Evolutionary conservation across 2,113 vertebrate species (phyloP), one percentile per base, ranked within the genome.

Genomic region (Sorex araneus): DNA sequence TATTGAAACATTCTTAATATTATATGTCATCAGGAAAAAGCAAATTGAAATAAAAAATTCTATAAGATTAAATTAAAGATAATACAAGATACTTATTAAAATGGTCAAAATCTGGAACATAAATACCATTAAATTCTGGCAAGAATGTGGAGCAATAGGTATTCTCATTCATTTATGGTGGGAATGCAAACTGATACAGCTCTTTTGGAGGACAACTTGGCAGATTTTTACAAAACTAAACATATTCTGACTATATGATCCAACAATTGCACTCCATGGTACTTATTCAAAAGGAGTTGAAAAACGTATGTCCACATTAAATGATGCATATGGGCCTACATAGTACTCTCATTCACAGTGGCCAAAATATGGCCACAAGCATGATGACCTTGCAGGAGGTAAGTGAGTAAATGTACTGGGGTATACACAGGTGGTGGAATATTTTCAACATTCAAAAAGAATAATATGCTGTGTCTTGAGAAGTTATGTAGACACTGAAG

Each of bases 161-260:
- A 69, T 23, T 73, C 84, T n/a, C 1, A 1, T 18, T 32, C 3
- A 1, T 21, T 40, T 9, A 54, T 64, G 66, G n/a, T 34, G 21
- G 63, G 7, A 36, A 47, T 7, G 8, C 77, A 74, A 25, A 57
- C 34, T 34, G 23, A 16, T 43, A 28, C 11, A 43, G 36, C 21
- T 23, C 76, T 27, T 47, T 2, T 81, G 47, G 34, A 80, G 63
- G 4, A 67, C 40, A 66, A 6, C 25, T 73, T 25, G 82, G 47
- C 15, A 27, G 18, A 47, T 88, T 95, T 36, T 34, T 75, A 60
- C 7, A 74, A 88, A 92, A 84, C 47, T 67, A 73, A 87, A 73
- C 32, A 54, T 25, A 63, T 3, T 69, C 23, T 92, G 11, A 66
- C 43, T 28, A 16, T 23, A 21, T 32, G 76, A 54, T 74, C 45